A percentile compares a stretch with the other conserved stretches of the same genome.
Evolutionary conservation across 2,113 vertebrate species (phyloP).

Genomic region (Colinus virginianus): DNA sequence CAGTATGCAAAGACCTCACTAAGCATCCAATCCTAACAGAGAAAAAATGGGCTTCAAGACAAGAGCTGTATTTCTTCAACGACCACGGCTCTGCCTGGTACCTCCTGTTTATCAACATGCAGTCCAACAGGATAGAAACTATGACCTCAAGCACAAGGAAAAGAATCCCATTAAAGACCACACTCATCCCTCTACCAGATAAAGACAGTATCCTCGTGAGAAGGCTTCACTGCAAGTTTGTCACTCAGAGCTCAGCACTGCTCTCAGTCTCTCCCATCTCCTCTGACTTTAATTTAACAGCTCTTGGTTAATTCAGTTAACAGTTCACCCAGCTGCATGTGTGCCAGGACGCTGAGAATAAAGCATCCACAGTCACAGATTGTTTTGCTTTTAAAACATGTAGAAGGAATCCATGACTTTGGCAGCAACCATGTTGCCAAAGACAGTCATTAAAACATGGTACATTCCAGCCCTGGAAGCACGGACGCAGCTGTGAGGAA

Average conservation of each 20-base stretch:
- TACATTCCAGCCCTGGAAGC: conserved; percentile 3
- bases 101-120: not conserved
- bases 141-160: not conserved
- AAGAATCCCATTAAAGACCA: not conserved
- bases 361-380: fast-evolving
- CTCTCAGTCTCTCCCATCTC: not conserved
- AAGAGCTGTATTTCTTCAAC: not conserved
- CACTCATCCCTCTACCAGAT: not conserved
- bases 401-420: not conserved
- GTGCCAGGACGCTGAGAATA: not conserved
- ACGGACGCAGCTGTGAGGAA: not conserved
- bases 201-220: fast-evolving
- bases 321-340: not conserved
- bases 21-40: not conserved
- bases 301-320: not conserved
- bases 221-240: not conserved
- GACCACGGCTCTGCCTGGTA: not conserved
- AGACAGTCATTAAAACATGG: not conserved
- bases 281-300: not conserved
- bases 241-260: not conserved
- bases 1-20: not conserved
- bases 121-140: not conserved
- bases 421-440: not conserved
- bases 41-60: not conserved
- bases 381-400: conserved; percentile 38